phyloP scores from a whole-genome alignment of 2,113 vertebrate genomes.

The Mustelus asterias region DNA sequence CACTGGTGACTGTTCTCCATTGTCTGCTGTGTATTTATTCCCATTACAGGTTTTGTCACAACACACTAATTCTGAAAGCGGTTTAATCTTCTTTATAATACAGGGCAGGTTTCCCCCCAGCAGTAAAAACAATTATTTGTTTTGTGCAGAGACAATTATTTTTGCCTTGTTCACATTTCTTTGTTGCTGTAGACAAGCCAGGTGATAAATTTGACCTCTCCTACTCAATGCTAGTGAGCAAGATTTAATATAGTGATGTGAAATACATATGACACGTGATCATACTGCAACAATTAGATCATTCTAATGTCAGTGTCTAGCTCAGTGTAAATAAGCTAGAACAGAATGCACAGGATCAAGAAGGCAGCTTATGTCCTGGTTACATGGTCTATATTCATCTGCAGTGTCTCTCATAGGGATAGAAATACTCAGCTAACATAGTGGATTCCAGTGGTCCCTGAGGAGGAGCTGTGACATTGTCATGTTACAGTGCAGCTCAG shows the following conservation, averaged over 20 bases:
- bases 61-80: not conserved
- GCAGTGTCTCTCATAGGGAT: not conserved
- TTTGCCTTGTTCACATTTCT: not conserved
- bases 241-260: not conserved
- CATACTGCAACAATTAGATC: not conserved
- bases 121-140: not conserved
- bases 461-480: not conserved
- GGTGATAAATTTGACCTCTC: not conserved
- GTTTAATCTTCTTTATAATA: not conserved
- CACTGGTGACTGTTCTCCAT: not conserved
- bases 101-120: not conserved
- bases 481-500: too few species aligned
- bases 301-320: not conserved
- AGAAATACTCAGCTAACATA: not conserved
- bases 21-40: not conserved
- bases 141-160: not conserved
- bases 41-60: not conserved
- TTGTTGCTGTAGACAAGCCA: not conserved
- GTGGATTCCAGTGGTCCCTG: not conserved
- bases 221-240: not conserved
- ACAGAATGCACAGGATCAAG: not conserved
- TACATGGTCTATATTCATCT: not conserved
- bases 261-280: not conserved
- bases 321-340: not conserved
- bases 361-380: not conserved